Evolutionary conservation across 2,888 invertebrate genomes (phyloP).

Genomic region (Agrochola circellaris): DNA sequence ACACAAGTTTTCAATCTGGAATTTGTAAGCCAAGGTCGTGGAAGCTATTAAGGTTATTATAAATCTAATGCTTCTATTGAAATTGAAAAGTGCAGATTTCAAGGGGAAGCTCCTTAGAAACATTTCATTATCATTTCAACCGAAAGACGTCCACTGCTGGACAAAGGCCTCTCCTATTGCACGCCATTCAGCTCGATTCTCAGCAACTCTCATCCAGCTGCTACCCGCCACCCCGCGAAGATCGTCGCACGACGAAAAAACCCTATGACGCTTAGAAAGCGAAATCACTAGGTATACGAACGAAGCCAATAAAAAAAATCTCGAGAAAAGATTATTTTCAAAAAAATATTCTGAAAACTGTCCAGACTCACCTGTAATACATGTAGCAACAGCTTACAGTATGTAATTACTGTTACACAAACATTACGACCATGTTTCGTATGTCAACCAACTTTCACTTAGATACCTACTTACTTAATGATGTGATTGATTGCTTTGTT

Average conservation of each 20-base stretch:
- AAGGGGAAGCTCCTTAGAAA: neutral
- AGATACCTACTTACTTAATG: slow-evolving; percentile 63
- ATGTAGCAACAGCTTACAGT: slow-evolving; percentile 23
- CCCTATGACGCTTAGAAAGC: too few species aligned
- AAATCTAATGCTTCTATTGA: slow-evolving; percentile 2
- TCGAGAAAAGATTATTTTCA: neutral
- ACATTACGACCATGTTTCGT: slow-evolving; percentile 66
- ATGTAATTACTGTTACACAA: slow-evolving; percentile 74
- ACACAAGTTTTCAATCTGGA: slow-evolving; percentile 4
- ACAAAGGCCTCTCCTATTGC: too few species aligned
- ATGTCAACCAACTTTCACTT: slow-evolving; percentile 72
- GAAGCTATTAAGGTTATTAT: neutral
- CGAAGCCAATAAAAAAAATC: neutral
- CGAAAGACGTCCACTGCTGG: too few species aligned
- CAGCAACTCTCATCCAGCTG: too few species aligned
- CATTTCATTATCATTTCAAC: too few species aligned
- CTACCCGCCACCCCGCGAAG: too few species aligned
- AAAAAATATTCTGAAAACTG: slow-evolving; percentile 23
- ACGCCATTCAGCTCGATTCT: too few species aligned
- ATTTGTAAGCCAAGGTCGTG: slow-evolving; percentile 11
- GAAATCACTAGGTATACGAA: too few species aligned
- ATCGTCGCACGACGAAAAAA: neutral
- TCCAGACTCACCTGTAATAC: slow-evolving; percentile 2
- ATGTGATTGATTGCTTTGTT: slow-evolving; percentile 73
- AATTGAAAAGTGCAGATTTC: neutral